Percentiles rank a stretch among this genome's conserved stretches.
Conservation (phyloP, 1,140 invertebrate genomes). For the Artemia franciscana region DNA sequence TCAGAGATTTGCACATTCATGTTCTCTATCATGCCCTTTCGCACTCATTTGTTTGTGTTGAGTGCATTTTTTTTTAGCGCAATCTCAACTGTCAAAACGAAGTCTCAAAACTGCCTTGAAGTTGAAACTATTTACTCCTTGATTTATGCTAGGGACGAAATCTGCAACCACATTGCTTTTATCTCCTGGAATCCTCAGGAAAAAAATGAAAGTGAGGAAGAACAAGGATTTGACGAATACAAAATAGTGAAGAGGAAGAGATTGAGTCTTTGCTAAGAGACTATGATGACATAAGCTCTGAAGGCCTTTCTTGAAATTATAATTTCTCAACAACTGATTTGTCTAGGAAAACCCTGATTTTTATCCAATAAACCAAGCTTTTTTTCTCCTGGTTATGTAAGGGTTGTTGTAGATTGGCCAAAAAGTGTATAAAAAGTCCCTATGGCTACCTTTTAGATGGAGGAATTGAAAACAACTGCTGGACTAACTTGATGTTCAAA, state of each 20-base stretch:
- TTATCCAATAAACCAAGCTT: no score
- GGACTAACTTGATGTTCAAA: no score
- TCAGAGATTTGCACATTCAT: neutral
- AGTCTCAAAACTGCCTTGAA: neutral
- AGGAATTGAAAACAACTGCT: no score
- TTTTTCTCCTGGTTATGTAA: no score
- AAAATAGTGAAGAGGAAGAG: neutral
- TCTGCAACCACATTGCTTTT: neutral
- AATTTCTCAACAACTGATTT: no score
- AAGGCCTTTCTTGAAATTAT: no score
- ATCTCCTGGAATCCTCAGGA: neutral
- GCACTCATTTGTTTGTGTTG: neutral
- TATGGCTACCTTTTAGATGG: no score
- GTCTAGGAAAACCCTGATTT: no score
- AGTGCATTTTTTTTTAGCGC: neutral
- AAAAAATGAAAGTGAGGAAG: neutral
- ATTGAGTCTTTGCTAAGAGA: neutral
- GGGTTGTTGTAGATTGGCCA: no score
- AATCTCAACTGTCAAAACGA: neutral
- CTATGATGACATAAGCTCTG: neutral
- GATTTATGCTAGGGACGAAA: neutral
- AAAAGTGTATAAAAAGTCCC: no score
- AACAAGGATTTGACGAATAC: neutral
- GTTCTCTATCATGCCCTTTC: neutral
- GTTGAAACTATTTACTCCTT: neutral